Percentiles rank a stretch among this genome's conserved stretches.
Conservation (phyloP, 2,797 vertebrate genomes). For the Pipistrellus pipistrellus region DNA sequence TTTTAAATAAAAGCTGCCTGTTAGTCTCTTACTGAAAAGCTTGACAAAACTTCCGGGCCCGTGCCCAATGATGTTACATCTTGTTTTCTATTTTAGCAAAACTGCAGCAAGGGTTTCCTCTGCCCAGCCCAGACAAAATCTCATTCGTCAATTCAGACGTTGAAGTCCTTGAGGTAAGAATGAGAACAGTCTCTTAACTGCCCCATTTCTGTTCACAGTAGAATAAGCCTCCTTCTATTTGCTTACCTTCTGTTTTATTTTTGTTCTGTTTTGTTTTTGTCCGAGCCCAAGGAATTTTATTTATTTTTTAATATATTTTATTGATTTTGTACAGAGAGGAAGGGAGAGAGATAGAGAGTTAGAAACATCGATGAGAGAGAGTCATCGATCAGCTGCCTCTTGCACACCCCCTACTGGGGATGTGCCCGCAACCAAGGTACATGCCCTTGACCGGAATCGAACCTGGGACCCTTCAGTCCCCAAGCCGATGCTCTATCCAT, state of each 20-base stretch:
- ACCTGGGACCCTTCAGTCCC: no score
- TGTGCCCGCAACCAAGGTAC: no score
- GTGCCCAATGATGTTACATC: background rate
- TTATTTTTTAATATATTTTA: no score
- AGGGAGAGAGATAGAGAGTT: no score
- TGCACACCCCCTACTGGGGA: no score
- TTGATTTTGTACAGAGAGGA: no score
- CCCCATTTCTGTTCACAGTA: background rate
- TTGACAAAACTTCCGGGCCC: background rate
- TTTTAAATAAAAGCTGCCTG: constrained; percentile 7
- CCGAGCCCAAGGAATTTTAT: constrained; percentile 15
- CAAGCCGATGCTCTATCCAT: no score
- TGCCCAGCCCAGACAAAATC: constrained; percentile 84
- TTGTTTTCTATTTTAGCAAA: constrained; percentile 82
- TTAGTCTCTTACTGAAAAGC: constrained; percentile 10
- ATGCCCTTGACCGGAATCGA: no score
- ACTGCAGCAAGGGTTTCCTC: constrained; percentile 88
- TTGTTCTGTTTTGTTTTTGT: constrained; percentile 19
- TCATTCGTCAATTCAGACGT: constrained; percentile 83
- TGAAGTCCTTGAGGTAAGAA: constrained; percentile 86
- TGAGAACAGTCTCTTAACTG: background rate
- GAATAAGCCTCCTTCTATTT: background rate
- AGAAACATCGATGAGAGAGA: no score
- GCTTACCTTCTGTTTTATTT: background rate
- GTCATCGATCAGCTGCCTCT: no score